Conservation (phyloP, 1,140 invertebrate species). For the Aporrectodea caliginosa region DNA sequence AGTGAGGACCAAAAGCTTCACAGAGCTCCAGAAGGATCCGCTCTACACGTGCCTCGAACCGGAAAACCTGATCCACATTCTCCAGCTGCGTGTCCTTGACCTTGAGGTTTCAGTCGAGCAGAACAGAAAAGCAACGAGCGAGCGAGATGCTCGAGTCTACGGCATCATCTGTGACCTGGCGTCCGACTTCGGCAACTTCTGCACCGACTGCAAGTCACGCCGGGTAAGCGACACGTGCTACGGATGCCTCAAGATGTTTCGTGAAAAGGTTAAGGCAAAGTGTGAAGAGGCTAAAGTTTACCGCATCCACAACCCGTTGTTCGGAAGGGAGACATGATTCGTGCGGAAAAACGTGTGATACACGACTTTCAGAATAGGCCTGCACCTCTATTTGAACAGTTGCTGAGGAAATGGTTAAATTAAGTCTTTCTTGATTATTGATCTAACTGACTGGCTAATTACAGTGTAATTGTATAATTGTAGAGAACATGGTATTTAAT, state of each 20-base stretch:
- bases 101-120: constrained; percentile 26
- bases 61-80: constrained; percentile 33
- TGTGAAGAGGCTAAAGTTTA: constrained; percentile 29
- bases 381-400: neutral
- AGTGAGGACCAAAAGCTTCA: constrained; percentile 21
- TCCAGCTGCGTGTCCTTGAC: constrained; percentile 24
- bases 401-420: too few species aligned
- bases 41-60: constrained; percentile 17
- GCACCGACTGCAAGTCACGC: constrained; percentile 31
- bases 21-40: constrained; percentile 33
- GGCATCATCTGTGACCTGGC: constrained; percentile 32
- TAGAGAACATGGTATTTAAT: too few species aligned
- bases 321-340: neutral
- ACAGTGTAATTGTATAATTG: too few species aligned
- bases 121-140: constrained; percentile 14
- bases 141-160: constrained; percentile 30
- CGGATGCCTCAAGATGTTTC: constrained; percentile 32
- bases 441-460: too few species aligned
- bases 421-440: too few species aligned
- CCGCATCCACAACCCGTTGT: constrained; percentile 18
- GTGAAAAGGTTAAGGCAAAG: constrained; percentile 33
- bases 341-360: neutral
- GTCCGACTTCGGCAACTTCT: constrained; percentile 31
- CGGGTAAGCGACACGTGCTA: constrained; percentile 29
- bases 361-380: neutral